phyloP scores from a whole-genome alignment of 2,113 vertebrate genomes.

The Grantiella picta region DNA sequence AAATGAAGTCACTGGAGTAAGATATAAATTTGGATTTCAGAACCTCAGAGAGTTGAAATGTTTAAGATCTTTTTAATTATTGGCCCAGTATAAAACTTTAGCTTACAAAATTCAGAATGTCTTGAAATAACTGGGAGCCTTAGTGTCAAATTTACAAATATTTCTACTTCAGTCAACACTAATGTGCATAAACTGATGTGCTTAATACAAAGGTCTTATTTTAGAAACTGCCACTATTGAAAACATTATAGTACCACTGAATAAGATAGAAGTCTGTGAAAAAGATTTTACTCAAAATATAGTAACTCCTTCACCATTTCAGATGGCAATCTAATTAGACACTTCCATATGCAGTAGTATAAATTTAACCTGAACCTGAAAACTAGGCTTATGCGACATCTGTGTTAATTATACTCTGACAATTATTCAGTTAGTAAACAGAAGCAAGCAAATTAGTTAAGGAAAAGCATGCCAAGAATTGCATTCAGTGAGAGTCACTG shows the following conservation, averaged over 20 bases:
- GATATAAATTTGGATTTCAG: not conserved
- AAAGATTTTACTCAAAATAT: not conserved
- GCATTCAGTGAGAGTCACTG: not conserved
- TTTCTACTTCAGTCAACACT: not conserved
- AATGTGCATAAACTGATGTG: not conserved
- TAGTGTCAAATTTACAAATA: not conserved
- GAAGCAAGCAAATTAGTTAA: constrained; percentile 44
- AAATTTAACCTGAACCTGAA: constrained; percentile 64
- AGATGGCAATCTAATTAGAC: constrained; percentile 45
- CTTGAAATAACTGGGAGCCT: not conserved
- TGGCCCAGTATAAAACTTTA: not conserved
- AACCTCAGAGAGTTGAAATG: not conserved
- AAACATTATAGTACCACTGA: not conserved
- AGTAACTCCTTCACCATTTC: constrained; percentile 53
- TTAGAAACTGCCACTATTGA: constrained; percentile 22
- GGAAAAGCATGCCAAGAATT: constrained; percentile 35
- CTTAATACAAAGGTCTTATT: not conserved
- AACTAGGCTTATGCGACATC: constrained; percentile 49
- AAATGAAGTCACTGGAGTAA: not conserved
- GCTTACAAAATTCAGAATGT: not conserved
- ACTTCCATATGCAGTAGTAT: constrained; percentile 44
- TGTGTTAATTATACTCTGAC: constrained; percentile 68
- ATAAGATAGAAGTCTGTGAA: not conserved
- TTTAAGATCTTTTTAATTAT: not conserved
- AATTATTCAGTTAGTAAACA: constrained; percentile 64